These are phyloP conservation scores for Lucilia cuprina DNA, from an alignment of 1,140 invertebrate species.

Conservation along the genomic window DNA sequence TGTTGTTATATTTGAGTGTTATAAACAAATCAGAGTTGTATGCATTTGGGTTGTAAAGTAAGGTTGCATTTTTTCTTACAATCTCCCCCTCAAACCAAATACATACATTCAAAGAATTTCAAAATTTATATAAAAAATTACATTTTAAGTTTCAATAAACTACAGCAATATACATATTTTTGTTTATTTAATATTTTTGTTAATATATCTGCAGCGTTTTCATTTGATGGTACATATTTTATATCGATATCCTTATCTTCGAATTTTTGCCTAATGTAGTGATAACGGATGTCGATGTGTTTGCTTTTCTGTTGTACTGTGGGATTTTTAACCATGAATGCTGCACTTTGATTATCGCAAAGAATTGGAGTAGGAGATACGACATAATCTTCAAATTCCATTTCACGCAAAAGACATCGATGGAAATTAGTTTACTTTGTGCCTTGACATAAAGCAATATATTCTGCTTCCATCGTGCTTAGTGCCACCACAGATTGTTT, in stretches of 20 bases:
- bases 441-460: conserved; percentile 56
- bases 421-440: conserved; percentile 59
- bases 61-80: too few relatives aligned
- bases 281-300: conserved; percentile 33
- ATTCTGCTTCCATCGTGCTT: conserved; percentile 50
- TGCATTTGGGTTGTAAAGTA: too few relatives aligned
- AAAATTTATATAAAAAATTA: too few relatives aligned
- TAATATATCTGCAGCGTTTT: neutral
- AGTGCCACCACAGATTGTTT: conserved; percentile 63
- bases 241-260: conserved; percentile 16
- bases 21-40: too few relatives aligned
- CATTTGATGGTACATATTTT: conserved; percentile 29
- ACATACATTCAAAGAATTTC: too few relatives aligned
- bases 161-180: too few relatives aligned
- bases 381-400: conserved; percentile 6
- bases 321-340: conserved; percentile 28
- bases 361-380: neutral
- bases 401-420: conserved; percentile 46
- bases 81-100: too few relatives aligned
- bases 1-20: too few relatives aligned
- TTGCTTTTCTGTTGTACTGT: conserved; percentile 33
- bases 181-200: too few relatives aligned
- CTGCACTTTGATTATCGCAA: conserved; percentile 23
- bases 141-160: too few relatives aligned
- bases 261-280: conserved; percentile 25